A percentile compares a stretch with the other conserved stretches of the same genome.
phyloP scores from a whole-genome alignment of 2,797 vertebrate species.

The Dromococcyx pavoninus region DNA sequence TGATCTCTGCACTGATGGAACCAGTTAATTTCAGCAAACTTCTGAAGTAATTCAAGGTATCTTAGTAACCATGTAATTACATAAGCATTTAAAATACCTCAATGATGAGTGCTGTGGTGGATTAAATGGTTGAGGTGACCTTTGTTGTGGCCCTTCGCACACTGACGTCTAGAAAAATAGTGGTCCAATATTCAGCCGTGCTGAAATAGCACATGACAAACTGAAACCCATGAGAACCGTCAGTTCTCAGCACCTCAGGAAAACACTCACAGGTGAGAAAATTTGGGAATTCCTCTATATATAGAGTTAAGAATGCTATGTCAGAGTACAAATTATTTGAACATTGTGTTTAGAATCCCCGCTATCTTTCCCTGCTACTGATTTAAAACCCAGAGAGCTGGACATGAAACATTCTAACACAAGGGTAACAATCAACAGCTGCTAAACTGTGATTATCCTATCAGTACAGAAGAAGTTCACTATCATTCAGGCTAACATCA shows the following conservation, averaged over 20 bases:
- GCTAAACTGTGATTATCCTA: background rate
- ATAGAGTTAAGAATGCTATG: background rate
- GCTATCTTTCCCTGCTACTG: background rate
- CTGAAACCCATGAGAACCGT: background rate
- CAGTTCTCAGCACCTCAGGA: background rate
- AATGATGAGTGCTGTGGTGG: background rate
- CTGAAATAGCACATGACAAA: background rate
- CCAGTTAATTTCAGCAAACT: slow-evolving; percentile 11
- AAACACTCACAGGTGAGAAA: background rate
- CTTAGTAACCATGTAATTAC: background rate
- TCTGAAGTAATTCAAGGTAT: background rate
- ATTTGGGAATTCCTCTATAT: background rate
- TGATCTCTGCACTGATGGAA: background rate
- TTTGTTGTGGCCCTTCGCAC: background rate
- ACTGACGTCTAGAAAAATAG: background rate
- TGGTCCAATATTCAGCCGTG: background rate
- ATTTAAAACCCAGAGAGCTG: background rate
- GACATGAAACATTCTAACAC: background rate
- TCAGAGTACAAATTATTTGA: background rate
- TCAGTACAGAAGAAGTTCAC: background rate
- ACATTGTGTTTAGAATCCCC: background rate
- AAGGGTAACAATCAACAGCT: background rate
- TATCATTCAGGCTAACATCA: background rate
- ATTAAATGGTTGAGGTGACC: background rate
- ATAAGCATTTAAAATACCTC: background rate